Conservation (phyloP, 2,113 vertebrate species). For the Sphyrna mokarran region DNA sequence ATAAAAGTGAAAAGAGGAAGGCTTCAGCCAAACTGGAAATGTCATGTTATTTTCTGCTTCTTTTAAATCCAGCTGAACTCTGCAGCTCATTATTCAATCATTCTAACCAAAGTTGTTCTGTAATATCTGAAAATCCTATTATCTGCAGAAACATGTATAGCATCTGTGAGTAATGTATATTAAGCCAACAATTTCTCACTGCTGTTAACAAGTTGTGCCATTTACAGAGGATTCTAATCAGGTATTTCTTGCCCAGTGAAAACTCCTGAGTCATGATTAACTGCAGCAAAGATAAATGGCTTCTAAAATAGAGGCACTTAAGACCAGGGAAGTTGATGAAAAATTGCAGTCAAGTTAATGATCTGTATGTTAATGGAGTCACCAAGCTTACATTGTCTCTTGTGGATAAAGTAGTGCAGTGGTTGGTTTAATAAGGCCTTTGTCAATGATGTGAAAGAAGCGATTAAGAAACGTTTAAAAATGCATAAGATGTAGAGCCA, state of each 20-base stretch:
- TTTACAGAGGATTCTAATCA: not conserved
- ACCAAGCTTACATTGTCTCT: not conserved
- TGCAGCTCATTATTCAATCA: not conserved
- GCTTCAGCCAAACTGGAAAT: not conserved
- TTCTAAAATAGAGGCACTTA: not conserved
- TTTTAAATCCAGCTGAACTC: not conserved
- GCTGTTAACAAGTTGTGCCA: not conserved
- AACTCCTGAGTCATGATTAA: not conserved
- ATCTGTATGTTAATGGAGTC: not conserved
- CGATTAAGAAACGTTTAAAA: not conserved
- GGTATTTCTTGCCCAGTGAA: not conserved
- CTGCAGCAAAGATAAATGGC: not conserved
- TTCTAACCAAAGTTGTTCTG: not conserved
- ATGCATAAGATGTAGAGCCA: not conserved
- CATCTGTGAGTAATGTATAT: not conserved
- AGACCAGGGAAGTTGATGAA: constrained; percentile 13
- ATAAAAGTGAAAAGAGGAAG: not conserved
- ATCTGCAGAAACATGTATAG: not conserved
- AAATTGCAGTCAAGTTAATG: not conserved
- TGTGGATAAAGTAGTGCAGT: not conserved
- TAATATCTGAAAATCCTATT: not conserved
- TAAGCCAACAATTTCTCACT: not conserved
- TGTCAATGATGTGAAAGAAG: not conserved
- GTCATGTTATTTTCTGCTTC: not conserved
- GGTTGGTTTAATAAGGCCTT: not conserved